Evolutionary conservation across 2,888 invertebrate genomes (phyloP).

Genomic region (Enchytraeus crypticus): DNA sequence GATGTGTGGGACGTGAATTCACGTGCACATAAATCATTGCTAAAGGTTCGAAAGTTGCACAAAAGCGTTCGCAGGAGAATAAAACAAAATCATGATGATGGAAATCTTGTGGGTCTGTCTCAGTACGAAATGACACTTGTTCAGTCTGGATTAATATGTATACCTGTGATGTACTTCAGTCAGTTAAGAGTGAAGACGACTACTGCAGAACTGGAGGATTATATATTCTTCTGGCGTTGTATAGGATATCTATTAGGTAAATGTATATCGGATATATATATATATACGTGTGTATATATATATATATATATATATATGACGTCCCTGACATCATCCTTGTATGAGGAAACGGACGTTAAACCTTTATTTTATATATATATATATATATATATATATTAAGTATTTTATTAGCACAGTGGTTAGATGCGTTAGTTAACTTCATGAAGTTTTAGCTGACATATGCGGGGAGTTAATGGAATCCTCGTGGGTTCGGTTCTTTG

Average conservation of each 20-base stretch:
- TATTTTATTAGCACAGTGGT: too few species aligned
- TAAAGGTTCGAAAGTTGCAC: constrained; percentile 50
- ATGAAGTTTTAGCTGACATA: too few species aligned
- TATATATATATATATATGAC: too few species aligned
- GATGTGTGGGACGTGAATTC: constrained; percentile 54
- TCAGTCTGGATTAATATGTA: constrained; percentile 78
- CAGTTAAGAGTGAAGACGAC: constrained; percentile 60
- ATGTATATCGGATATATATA: too few species aligned
- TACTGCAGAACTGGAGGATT: constrained; percentile 62
- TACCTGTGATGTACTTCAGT: constrained; percentile 57
- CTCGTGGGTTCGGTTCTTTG: too few species aligned
- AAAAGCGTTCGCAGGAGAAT: constrained; percentile 53
- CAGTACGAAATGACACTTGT: constrained; percentile 78
- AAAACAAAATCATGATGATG: constrained; percentile 15
- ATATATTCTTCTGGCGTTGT: constrained; percentile 74
- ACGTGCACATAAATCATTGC: constrained; percentile 49
- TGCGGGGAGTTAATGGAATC: too few species aligned
- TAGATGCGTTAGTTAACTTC: too few species aligned
- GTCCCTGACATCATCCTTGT: too few species aligned
- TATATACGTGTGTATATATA: too few species aligned
- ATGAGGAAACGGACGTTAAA: too few species aligned
- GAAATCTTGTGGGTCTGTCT: constrained; percentile 54
- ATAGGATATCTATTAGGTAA: constrained; percentile 71
- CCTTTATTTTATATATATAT: too few species aligned
- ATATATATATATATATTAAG: too few species aligned